A percentile compares a stretch with the other conserved stretches of the same genome.
These are phyloP conservation scores for Odontocolon sp. DNA, from an alignment of 2,888 invertebrate species.

Conservation along the genomic window DNA sequence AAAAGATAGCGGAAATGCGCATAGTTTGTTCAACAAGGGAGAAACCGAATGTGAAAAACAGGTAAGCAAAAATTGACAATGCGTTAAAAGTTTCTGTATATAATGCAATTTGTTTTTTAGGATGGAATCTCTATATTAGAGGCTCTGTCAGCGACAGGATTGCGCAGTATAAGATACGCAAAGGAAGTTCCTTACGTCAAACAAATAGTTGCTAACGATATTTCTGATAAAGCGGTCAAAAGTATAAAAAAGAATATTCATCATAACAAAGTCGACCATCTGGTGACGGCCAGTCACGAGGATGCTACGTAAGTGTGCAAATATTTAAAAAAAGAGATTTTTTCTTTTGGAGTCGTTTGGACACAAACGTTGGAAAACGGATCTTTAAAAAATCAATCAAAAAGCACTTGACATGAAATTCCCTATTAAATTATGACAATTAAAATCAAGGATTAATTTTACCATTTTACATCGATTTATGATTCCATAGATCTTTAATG, in stretches of 20 bases:
- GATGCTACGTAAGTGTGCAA: constrained; percentile 93
- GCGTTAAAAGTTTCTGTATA: background rate
- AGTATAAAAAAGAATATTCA: constrained; percentile 91
- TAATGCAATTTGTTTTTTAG: constrained; percentile 72
- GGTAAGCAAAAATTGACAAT: background rate
- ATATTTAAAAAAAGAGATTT: background rate
- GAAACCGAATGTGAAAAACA: background rate
- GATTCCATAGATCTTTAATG: no score
- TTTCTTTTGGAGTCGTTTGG: background rate
- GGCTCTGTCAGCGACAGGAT: constrained; percentile 97
- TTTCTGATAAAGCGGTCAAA: constrained; percentile 91
- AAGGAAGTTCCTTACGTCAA: constrained; percentile 93
- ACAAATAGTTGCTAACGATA: constrained; percentile 95
- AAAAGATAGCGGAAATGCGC: background rate
- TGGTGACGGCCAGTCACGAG: constrained; percentile 89
- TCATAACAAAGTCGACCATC: constrained; percentile 87
- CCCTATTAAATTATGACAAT: no score
- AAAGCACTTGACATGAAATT: background rate
- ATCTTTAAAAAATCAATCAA: background rate
- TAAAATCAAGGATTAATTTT: no score
- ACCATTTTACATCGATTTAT: no score
- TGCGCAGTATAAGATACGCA: constrained; percentile 97
- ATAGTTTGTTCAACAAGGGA: no score
- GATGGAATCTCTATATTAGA: constrained; percentile 90
- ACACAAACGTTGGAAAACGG: background rate